Base-by-base conservation (phyloP, 2,888 invertebrate species). In the Melinaea menophilus region DNA sequence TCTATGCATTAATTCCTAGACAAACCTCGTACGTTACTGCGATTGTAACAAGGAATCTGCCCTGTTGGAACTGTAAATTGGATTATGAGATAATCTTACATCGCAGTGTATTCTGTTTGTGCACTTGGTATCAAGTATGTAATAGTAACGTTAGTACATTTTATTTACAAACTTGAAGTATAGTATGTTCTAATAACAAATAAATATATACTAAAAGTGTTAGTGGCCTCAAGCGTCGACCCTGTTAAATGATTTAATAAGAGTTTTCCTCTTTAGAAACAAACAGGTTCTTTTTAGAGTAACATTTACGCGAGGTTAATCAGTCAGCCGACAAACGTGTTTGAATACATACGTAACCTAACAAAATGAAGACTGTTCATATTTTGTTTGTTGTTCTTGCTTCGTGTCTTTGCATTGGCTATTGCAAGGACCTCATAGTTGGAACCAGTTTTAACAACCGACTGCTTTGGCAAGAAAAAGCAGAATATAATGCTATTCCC, bases 381-480 rank as follows among this genome's bases (percentile, higher is more conserved):
- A 69, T 87, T 69, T 68, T 88, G 63, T 71, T 84, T 46, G 62
- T 83, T 55, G 80, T 84, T 57, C 67, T 85, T 13, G 67, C 86
- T n/a, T 80, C 84, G 22, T 79, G 81, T 60, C 70, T 86, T 61
- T 79, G 79, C 72, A 75, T 79, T 33, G 74, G 75, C 69, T 75
- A 84, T 66, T 82, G 84, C 70, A 88, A 88, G 70, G 90, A 90
- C 69, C 78, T 90, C 48, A 90, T 90, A 59, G 85, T 89, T 34
- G 90, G 90, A 54, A 82, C 87, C 11, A 89, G 88, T 75, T 90
- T 81, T 71, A 90, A 90, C 72, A 81, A 81, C 68, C 79, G 88
- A 69, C 75, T 90, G 62, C 46, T 86, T 22, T 82, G 80, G 79
- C 88, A 89, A 68, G 74, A 88, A 68, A 90, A 90, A 69, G 86